These are phyloP conservation scores for Drosophila kikkawai DNA, from an alignment of 1,140 invertebrate genomes.

Conservation along the genomic window DNA sequence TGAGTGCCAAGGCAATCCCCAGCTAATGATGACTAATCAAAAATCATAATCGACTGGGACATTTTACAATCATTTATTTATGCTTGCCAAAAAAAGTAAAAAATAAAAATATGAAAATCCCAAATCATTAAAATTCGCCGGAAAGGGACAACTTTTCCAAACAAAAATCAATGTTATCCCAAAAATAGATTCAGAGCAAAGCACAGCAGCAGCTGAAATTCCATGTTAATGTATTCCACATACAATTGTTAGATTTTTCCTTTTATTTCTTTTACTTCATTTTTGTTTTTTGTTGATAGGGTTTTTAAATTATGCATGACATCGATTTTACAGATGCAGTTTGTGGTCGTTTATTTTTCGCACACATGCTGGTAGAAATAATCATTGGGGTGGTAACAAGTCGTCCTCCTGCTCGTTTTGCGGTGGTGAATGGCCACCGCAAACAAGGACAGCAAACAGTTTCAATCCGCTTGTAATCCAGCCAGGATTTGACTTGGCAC, in stretches of 20 bases:
- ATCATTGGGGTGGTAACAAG: constrained; percentile 44
- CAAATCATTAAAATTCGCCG: neutral
- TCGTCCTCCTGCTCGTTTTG: constrained; percentile 29
- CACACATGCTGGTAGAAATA: constrained; percentile 60
- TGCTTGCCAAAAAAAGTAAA: neutral
- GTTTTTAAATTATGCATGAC: constrained; percentile 74
- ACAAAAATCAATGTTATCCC: constrained; percentile 30
- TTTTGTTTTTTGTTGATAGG: constrained; percentile 21
- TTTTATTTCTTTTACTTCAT: neutral
- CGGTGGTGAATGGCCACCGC: constrained; percentile 51
- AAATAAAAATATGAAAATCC: neutral
- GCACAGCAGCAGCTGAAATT: neutral
- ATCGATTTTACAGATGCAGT: constrained; percentile 78
- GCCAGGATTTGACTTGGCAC: constrained; percentile 69
- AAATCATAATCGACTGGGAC: neutral
- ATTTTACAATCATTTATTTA: constrained; percentile 13
- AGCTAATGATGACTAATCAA: constrained; percentile 36
- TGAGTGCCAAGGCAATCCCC: neutral
- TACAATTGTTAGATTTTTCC: constrained; percentile 26
- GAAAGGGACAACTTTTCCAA: neutral
- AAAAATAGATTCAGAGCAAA: constrained; percentile 16
- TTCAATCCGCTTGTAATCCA: constrained; percentile 72
- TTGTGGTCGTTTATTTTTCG: constrained; percentile 59
- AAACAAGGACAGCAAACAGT: constrained; percentile 61
- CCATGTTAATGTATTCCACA: constrained; percentile 43